Base-by-base conservation (phyloP, 2,797 vertebrate genomes). In the Urophycis tenuis region DNA sequence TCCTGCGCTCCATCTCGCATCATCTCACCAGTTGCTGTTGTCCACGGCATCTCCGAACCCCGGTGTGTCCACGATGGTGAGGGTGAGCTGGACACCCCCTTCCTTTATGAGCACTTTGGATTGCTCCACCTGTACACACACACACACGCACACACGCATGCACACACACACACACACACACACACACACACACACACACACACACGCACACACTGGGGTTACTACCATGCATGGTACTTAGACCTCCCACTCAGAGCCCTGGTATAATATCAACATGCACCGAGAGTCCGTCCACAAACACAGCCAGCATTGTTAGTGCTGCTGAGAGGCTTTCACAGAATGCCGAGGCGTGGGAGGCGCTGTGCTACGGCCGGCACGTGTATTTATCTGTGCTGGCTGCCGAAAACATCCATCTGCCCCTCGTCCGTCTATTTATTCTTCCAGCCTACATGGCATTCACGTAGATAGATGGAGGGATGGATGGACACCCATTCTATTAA, bases 1-100 rank as follows among this genome's bases (percentile, higher is more conserved):
- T 67, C 60, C 60, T 67, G 17, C 41, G 17, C 3, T 60, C 53
- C 19, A 60, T n/a, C 3, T 11, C 6, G 14, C 14, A 19, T 1
- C 1, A 60, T 41, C 90, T 89, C 75, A 94, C 93, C 93, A 94
- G 87, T 94, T 94, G 80, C 93, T 94, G 88, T 94, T 94, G 82
- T 94, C 93, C 77, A 94, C 93, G 0, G 93, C 93, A 72, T 94
- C 93, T 41, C 93, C 93, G 74, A 94, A 94, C 4, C 93, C 93
- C 3, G 93, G 93, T 0, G 93, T 94, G 77, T 94, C 93, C 1
- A 94, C 93, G 4, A 94, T 94, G 74, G 93, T 94, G 79, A 94
- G 92, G 0, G 92, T 93, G 80, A 94, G 91, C 83, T 94, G 93
- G 80, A 94, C 93, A 0, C 93, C 93, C 0, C 93, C 93, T 75